Evolutionary conservation across 2,113 vertebrate species (phyloP), one percentile per base, ranked within the genome.

Genomic region (Dicrurus megarhynchus): DNA sequence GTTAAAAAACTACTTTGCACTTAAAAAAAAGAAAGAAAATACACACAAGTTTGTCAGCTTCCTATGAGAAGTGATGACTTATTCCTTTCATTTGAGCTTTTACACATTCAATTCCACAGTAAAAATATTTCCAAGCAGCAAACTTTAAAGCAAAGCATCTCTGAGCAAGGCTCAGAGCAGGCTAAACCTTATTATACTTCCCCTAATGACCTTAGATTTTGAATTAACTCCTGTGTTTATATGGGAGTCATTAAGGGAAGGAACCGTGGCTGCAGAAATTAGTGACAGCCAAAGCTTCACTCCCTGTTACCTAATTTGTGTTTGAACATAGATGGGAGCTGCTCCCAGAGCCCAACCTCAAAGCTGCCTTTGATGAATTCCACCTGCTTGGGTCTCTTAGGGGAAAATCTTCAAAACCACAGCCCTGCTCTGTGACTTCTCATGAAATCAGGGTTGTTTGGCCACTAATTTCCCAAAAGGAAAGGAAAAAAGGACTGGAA

Each of bases 11-110:
- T 20, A 52, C 26, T 9, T 46, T 10, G 6, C 6, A 13, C 7
- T 4, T 41, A 17, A 50, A 39, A 30, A 30, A 30, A 41, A 46
- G 22, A 20, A 6, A 2, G 26, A 3, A 3, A 0, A 17, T 5
- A 5, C 7, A 19, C 7, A 3, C n/a, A 33, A 39, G 16, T 81
- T 77, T 87, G 39, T 50, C 9, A 0, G 17, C 30, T 86, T 77
- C 14, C 8, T 70, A 81, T 52, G 41, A 79, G 28, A 59, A 65
- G 41, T 27, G n/a, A 23, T 41, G 56, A 59, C 16, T 75, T 49
- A 28, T 3, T 46, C 35, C 49, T 49, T 83, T 47, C 75, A 63
- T 56, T 57, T 47, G 42, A 73, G 55, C 5, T 84, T 88, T 87
- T 13, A 26, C 19, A 59, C 13, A 4, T 26, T 16, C 6, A 14